These are phyloP conservation scores for Acromyrmex charruanus DNA, from an alignment of 1,140 invertebrate species.

Conservation along the genomic window DNA sequence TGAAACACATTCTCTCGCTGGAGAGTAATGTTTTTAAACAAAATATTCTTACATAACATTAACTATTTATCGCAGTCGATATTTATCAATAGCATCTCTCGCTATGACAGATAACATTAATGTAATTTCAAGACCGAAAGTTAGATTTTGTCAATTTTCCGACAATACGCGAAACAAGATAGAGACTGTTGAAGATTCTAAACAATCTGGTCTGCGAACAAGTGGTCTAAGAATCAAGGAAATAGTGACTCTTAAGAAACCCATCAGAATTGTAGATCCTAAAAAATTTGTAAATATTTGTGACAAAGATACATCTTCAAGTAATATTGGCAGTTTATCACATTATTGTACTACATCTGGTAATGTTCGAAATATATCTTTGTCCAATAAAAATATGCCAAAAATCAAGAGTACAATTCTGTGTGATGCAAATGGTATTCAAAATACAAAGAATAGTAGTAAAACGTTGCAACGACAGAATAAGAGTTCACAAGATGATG, in stretches of 20 bases:
- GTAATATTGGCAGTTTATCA: not conserved
- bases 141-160: conserved; percentile 73
- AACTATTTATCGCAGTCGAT: too few relatives aligned
- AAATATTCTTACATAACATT: too few relatives aligned
- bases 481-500: not conserved
- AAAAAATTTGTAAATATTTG: not conserved
- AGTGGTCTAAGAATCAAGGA: conserved; percentile 68
- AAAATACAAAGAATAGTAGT: conserved; percentile 31
- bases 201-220: not conserved
- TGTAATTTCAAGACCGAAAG: conserved; percentile 70
- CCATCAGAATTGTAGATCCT: conserved; percentile 66
- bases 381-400: not conserved
- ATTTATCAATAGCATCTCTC: too few relatives aligned
- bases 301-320: not conserved
- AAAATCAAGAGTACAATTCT: conserved; percentile 1
- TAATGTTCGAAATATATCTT: not conserved
- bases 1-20: too few relatives aligned
- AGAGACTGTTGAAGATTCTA: not conserved
- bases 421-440: conserved; percentile 7
- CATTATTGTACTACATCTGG: not conserved
- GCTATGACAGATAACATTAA: conserved; percentile 13
- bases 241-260: conserved; percentile 54
- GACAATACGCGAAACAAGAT: not conserved
- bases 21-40: too few relatives aligned
- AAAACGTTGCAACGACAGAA: not conserved